Evolutionary conservation across 1,140 invertebrate genomes (phyloP), one percentile per base, ranked within the genome.

Genomic region (Holcopasites calliopsidis): DNA sequence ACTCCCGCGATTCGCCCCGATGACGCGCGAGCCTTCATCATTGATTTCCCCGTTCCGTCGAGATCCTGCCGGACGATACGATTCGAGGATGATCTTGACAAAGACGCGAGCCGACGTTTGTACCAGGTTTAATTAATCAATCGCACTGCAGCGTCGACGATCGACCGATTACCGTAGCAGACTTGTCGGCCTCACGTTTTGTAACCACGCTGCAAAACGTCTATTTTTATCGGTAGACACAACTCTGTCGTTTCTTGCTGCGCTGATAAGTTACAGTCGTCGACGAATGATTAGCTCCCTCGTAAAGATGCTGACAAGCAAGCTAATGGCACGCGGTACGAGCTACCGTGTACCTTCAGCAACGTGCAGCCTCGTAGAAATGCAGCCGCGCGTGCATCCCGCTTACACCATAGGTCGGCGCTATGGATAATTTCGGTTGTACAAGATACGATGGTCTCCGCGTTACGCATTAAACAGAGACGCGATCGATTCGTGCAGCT

Each of bases 301-400:
- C 80, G 76, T 83, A 83, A 83, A 83, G 80, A 83, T 83, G 64
- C 35, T 10, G 52, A 55, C 75, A 82, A 82, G n/a, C n/a, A n/a
- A n/a, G n/a, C n/a, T n/a, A n/a, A 83, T 66, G 79, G 70, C 62
- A 64, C 49, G 66, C 50, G 78, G 57, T 62, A 66, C 50, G 28
- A 49, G 35, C 52, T 52, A 31, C 49, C 64, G 38, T 10, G 74
- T 35, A 55, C 38, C 79, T 76, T 79, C 72, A 35, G 68, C 68
- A 49, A 54, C 61, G 61, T n/a, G 60, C 73, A 58, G 72, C 72
- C 74, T 82, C 72, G 76, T 49, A 71, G 77, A 77, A 82, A 82
- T 80, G 78, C 47, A 57, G 55, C 50, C 50, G 65, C 50, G 54
- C 33, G 65, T 33, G n/a, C n/a, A n/a, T n/a, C n/a, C 79, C 23